Conservation (phyloP, 2,888 invertebrate genomes). For the Hyles lineata region DNA sequence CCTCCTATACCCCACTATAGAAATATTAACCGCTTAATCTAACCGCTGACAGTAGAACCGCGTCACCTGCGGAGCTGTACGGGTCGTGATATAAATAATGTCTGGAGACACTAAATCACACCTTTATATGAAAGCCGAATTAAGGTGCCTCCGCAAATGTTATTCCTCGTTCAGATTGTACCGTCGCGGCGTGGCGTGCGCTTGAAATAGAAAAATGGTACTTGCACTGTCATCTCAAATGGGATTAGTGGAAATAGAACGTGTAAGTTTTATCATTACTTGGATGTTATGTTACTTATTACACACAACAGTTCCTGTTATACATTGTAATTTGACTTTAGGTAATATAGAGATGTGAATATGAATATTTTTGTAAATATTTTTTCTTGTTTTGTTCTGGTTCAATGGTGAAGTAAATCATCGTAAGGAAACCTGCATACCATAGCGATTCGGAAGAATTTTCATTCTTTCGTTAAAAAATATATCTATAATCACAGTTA, state of each 20-base stretch:
- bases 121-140: slow-evolving; percentile 58
- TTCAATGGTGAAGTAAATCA: too few relatives aligned
- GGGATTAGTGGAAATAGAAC: not conserved
- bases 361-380: too few relatives aligned
- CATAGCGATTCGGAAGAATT: too few relatives aligned
- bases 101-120: slow-evolving; percentile 57
- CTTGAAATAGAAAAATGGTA: slow-evolving; percentile 13
- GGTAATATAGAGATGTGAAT: too few relatives aligned
- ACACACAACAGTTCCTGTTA: too few relatives aligned
- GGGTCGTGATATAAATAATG: slow-evolving; percentile 51
- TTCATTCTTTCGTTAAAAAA: too few relatives aligned
- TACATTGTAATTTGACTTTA: too few relatives aligned
- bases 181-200: not conserved
- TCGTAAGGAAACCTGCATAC: too few relatives aligned
- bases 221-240: not conserved
- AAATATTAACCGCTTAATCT: not conserved
- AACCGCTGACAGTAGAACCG: slow-evolving; percentile 21
- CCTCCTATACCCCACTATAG: too few relatives aligned
- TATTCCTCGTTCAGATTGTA: slow-evolving; percentile 25
- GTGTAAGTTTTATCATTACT: not conserved
- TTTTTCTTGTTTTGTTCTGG: too few relatives aligned
- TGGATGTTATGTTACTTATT: too few relatives aligned
- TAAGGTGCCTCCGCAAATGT: slow-evolving; percentile 38
- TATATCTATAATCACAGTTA: too few relatives aligned
- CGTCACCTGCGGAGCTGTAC: not conserved